Percentiles rank a stretch among this genome's conserved stretches.
Conservation (phyloP, 2,888 invertebrate genomes). For the Polydrusus tereticollis region DNA sequence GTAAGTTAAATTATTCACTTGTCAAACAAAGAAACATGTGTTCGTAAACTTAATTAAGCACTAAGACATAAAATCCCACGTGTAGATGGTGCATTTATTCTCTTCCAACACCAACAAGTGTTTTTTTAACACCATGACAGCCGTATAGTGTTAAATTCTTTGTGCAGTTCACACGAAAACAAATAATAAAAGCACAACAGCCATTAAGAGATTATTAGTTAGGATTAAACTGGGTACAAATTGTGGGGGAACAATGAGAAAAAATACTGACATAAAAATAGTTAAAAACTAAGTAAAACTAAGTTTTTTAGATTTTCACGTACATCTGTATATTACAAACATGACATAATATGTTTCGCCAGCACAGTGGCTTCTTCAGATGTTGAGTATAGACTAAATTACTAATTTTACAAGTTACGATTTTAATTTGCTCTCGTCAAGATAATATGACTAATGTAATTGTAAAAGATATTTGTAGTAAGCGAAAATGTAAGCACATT, state of each 20-base stretch:
- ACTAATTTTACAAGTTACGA: too few relatives aligned
- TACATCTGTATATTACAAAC: too few relatives aligned
- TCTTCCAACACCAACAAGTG: slow-evolving; percentile 33
- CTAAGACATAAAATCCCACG: slow-evolving; percentile 7
- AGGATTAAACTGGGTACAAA: slow-evolving; percentile 3
- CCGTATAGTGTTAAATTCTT: slow-evolving; percentile 8
- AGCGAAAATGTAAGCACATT: too few relatives aligned
- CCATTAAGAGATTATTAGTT: slow-evolving; percentile 20
- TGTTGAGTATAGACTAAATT: too few relatives aligned
- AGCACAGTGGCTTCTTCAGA: too few relatives aligned
- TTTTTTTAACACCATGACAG: slow-evolving; percentile 22
- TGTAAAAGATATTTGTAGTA: too few relatives aligned
- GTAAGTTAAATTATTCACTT: background rate
- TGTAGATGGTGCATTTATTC: slow-evolving; percentile 25
- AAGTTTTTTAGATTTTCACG: too few relatives aligned
- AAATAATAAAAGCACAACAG: slow-evolving; percentile 30
- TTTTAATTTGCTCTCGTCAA: too few relatives aligned
- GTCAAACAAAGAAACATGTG: background rate
- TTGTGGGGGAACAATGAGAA: background rate
- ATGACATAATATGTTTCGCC: too few relatives aligned
- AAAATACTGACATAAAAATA: too few relatives aligned
- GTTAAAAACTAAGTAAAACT: too few relatives aligned
- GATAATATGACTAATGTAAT: too few relatives aligned
- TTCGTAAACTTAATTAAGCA: background rate
- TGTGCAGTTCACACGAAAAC: slow-evolving; percentile 34